Conservation (phyloP, 2,113 vertebrate genomes). For the Ameiurus melas region DNA sequence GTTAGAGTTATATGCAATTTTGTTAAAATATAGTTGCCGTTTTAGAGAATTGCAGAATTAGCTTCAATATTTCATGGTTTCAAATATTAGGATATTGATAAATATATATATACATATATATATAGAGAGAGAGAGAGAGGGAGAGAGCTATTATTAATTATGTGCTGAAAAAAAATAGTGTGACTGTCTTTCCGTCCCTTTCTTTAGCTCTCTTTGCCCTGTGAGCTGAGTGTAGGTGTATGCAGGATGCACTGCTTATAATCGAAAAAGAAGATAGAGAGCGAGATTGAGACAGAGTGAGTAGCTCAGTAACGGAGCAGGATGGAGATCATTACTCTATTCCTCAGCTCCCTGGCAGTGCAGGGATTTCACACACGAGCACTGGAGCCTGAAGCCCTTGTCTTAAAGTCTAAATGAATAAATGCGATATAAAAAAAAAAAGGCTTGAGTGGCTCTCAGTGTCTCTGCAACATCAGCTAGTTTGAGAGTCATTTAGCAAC, state of each 20-base stretch:
- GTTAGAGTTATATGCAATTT: neutral
- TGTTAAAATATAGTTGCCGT: too few species aligned
- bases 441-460: slow-evolving; percentile 66
- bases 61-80: neutral
- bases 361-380: slow-evolving; percentile 65
- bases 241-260: slow-evolving; percentile 38
- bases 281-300: slow-evolving; percentile 29
- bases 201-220: slow-evolving; percentile 12
- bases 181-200: neutral
- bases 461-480: slow-evolving; percentile 56
- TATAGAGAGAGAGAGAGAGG: too few species aligned
- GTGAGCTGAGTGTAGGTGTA: slow-evolving; percentile 24
- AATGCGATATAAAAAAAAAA: slow-evolving; percentile 68
- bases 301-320: slow-evolving; percentile 50
- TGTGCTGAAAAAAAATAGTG: neutral
- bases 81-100: neutral
- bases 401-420: slow-evolving; percentile 74
- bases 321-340: slow-evolving; percentile 55
- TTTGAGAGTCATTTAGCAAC: slow-evolving; percentile 34
- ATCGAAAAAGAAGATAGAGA: slow-evolving; percentile 23
- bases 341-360: slow-evolving; percentile 39
- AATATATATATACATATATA: too few species aligned
- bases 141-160: neutral
- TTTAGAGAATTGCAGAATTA: neutral
- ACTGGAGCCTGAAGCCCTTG: slow-evolving; percentile 72